These are phyloP conservation scores for Diadromus collaris DNA, from an alignment of 2,888 invertebrate genomes.

Conservation along the genomic window DNA sequence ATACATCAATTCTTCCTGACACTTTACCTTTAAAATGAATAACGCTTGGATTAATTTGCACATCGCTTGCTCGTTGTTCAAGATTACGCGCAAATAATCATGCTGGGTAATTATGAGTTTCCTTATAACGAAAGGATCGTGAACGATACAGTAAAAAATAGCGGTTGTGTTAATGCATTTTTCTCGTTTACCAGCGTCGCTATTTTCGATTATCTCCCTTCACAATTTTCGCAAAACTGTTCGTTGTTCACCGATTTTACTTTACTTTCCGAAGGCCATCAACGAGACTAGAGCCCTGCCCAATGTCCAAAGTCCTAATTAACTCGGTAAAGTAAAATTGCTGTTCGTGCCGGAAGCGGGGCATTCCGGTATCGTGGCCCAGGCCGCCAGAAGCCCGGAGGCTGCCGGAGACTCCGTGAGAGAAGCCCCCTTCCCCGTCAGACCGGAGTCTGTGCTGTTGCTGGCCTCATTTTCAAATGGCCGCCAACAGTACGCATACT, in stretches of 20 bases:
- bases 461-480: slow-evolving; percentile 28
- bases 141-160: not conserved
- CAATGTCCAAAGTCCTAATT: slow-evolving; percentile 60
- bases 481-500: slow-evolving; percentile 12
- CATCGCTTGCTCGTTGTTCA: no score
- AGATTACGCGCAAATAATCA: not conserved
- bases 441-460: slow-evolving; percentile 13
- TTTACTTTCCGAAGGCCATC: slow-evolving; percentile 65
- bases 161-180: not conserved
- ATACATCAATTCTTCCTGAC: no score
- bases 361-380: slow-evolving; percentile 33
- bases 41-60: not conserved
- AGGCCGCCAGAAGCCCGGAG: slow-evolving; percentile 4
- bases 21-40: not conserved
- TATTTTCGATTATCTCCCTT: slow-evolving; percentile 12
- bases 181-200: slow-evolving; percentile 24
- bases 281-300: slow-evolving; percentile 21
- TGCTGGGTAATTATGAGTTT: not conserved
- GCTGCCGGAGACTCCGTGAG: slow-evolving; percentile 3
- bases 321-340: slow-evolving; percentile 68
- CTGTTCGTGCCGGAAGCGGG: slow-evolving; percentile 39
- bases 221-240: slow-evolving; percentile 1
- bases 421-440: not conserved
- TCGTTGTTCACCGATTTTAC: slow-evolving; percentile 62
- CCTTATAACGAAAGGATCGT: not conserved